These are phyloP conservation scores for Pardalotus punctatus DNA, from an alignment of 2,113 vertebrate species.

Conservation along the genomic window DNA sequence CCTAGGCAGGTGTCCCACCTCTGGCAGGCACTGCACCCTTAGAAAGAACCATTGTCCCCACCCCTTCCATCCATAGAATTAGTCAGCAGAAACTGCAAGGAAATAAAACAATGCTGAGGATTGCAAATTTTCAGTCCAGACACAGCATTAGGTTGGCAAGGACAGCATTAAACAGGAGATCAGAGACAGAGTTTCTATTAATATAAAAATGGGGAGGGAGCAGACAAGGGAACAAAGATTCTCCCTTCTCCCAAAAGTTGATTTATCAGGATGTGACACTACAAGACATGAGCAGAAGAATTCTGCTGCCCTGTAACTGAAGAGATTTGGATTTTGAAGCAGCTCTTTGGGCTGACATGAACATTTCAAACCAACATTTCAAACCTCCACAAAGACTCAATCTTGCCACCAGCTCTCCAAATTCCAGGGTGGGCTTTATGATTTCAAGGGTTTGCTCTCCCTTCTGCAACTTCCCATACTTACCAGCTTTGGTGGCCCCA, in stretches of 20 bases:
- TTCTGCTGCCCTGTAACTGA: too few relatives aligned
- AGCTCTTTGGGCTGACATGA: background rate
- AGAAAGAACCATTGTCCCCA: background rate
- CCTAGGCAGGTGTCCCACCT: background rate
- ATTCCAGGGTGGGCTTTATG: background rate
- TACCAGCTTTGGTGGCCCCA: constrained; percentile 92
- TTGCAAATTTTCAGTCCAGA: background rate
- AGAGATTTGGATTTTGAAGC: background rate
- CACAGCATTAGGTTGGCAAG: fast-evolving
- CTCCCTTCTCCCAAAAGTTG: too few relatives aligned
- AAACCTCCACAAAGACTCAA: background rate
- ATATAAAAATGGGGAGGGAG: background rate
- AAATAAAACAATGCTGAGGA: background rate
- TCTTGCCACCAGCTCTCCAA: too few relatives aligned
- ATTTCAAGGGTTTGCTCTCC: background rate
- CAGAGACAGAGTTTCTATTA: background rate
- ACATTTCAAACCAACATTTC: background rate
- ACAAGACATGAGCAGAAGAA: background rate
- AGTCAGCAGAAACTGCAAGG: background rate
- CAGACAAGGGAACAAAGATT: background rate
- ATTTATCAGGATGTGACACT: background rate
- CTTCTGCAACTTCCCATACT: constrained; percentile 41
- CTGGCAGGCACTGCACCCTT: fast-evolving
- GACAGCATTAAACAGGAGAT: background rate
- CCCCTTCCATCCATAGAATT: background rate